These are phyloP conservation scores for Oryzias melastigma DNA, from an alignment of 2,113 vertebrate species.

Conservation along the genomic window DNA sequence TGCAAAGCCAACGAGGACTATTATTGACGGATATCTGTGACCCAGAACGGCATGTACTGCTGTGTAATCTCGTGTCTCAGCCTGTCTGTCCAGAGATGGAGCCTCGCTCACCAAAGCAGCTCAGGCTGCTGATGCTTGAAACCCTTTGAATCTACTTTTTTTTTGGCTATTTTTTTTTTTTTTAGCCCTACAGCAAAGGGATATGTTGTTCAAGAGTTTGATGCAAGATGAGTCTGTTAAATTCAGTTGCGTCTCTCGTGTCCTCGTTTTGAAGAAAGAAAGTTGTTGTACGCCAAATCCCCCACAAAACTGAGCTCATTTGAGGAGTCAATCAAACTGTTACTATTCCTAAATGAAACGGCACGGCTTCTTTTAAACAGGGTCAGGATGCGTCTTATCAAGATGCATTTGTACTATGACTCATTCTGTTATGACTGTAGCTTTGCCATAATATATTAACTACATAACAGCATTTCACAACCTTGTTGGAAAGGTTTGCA, in stretches of 20 bases:
- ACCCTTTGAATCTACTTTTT: not conserved
- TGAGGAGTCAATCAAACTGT: too few relatives aligned
- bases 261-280: too few relatives aligned
- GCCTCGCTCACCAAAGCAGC: not conserved
- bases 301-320: too few relatives aligned
- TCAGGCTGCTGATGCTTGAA: not conserved
- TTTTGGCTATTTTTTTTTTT: not conserved
- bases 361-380: constrained; percentile 12
- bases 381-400: not conserved
- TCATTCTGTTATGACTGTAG: not conserved
- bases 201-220: too few relatives aligned
- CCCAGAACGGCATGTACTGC: constrained; percentile 8
- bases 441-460: not conserved
- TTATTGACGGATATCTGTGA: constrained; percentile 13
- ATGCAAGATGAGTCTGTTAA: too few relatives aligned
- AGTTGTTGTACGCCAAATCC: too few relatives aligned
- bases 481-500: not conserved
- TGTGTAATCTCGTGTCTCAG: not conserved
- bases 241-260: too few relatives aligned
- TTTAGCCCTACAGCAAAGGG: too few relatives aligned
- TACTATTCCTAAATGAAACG: not conserved
- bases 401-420: not conserved
- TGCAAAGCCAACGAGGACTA: too few relatives aligned
- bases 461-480: not conserved
- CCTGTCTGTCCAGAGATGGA: not conserved